Base-by-base conservation (phyloP, 2,888 invertebrate species). In the Euzetes globulus region DNA sequence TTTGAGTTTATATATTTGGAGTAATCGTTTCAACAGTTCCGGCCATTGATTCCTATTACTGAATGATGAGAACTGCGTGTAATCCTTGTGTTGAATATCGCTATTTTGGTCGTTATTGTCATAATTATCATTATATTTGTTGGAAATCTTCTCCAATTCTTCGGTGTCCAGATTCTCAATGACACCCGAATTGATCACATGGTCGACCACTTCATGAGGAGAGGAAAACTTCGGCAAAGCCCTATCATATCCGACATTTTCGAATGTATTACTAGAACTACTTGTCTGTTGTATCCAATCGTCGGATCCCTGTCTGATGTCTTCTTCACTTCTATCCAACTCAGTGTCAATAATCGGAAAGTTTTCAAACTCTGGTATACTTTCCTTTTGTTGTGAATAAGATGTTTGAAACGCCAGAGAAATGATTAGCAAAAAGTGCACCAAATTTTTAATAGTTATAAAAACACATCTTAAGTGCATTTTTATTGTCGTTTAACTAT, bases 381-480 rank as follows among this genome's bases (percentile, higher is more conserved):
- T 58, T 58, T 58, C 22, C n/a, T 58, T 58, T n/a, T 58, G 58
- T 58, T 58, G 58, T 58, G 58, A 58, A 13, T 22, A 25, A 22
- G 58, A 25, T 25, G 27, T 25, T 58, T 58, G 58, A 58, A 58
- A 58, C n/a, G 58, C 22, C 15, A 58, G 22, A 9, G 58, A 58
- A 58, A 25, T 13, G 9, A 58, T 58, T 58, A 58, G 58, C 22
- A 58, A 58, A 19, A 58, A 58, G 58, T 58, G 58, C 58, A 58
- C 58, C 58, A 58, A 25, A 58, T 19, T 19, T 9, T 25, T n/a
- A 58, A 58, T 25, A 25, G 58, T 58, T 58, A 58, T 9, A 17
- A n/a, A 58, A 25, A 25, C 58, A 58, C 58, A 58, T 58, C 22
- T 58, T 58, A 58, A 58, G 58, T 19, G 58, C 58, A 58, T 58